Percentiles rank a stretch among this genome's conserved stretches.
Conservation (phyloP, 2,797 vertebrate genomes). For the Alfaro cultratus region DNA sequence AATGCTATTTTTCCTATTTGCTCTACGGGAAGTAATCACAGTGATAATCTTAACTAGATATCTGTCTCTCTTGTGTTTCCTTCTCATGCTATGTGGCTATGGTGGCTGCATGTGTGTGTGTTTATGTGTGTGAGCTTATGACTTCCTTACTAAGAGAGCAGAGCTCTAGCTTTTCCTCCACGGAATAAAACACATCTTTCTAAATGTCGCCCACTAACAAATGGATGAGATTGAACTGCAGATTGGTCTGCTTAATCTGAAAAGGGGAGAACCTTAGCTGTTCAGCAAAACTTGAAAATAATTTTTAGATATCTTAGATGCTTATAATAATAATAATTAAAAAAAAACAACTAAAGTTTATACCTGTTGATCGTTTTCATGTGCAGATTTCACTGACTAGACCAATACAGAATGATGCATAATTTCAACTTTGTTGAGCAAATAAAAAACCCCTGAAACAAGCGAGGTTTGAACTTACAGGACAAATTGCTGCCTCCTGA, state of each 20-base stretch:
- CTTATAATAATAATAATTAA: background rate
- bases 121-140: no score
- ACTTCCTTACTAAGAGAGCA: background rate
- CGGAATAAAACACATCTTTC: background rate
- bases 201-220: background rate
- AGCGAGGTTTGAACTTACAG: background rate
- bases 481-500: background rate
- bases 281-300: background rate
- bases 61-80: background rate
- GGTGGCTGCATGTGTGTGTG: background rate
- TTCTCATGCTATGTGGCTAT: background rate
- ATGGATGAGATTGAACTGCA: background rate
- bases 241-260: background rate
- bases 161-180: background rate
- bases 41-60: background rate
- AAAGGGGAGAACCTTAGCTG: background rate
- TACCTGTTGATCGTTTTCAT: background rate
- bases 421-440: background rate
- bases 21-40: background rate
- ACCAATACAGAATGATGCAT: background rate
- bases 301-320: background rate
- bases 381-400: background rate
- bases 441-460: background rate
- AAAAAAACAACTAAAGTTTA: background rate
- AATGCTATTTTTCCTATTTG: background rate